Conservation (phyloP, 1,140 invertebrate species). For the Ceratina calcarata region DNA sequence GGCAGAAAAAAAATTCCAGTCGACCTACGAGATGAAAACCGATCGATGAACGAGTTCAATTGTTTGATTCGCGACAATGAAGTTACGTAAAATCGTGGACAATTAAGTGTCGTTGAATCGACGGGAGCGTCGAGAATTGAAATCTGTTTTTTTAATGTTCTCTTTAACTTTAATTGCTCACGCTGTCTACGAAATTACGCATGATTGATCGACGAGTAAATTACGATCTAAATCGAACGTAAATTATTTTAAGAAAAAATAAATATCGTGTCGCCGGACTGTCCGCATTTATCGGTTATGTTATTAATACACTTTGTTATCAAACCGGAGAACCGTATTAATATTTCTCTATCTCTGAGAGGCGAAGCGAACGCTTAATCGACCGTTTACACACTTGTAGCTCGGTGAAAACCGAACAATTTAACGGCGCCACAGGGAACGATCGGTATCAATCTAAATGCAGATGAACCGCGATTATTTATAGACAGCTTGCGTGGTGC, state of each 20-base stretch:
- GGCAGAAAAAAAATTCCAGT: neutral
- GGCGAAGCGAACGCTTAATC: neutral
- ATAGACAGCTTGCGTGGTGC: neutral
- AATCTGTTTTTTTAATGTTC: neutral
- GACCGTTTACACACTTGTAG: neutral
- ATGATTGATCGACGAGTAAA: no score
- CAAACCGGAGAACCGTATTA: neutral
- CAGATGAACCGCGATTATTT: constrained; percentile 25
- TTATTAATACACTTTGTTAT: constrained; percentile 3
- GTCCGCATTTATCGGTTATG: neutral
- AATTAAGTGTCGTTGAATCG: neutral
- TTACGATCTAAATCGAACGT: no score
- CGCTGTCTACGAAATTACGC: neutral
- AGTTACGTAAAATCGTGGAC: neutral
- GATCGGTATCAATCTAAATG: constrained; percentile 32
- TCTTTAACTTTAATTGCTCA: neutral
- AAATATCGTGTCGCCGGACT: no score
- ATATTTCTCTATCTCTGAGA: constrained; percentile 5
- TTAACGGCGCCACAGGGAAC: neutral
- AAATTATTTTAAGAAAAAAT: no score
- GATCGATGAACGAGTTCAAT: neutral
- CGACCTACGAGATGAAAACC: neutral
- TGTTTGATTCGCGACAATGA: neutral
- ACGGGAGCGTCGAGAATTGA: neutral
- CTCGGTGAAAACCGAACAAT: constrained; percentile 10